Evolutionary conservation across 2,888 invertebrate species (phyloP).

Genomic region (Heliconius cydno): DNA sequence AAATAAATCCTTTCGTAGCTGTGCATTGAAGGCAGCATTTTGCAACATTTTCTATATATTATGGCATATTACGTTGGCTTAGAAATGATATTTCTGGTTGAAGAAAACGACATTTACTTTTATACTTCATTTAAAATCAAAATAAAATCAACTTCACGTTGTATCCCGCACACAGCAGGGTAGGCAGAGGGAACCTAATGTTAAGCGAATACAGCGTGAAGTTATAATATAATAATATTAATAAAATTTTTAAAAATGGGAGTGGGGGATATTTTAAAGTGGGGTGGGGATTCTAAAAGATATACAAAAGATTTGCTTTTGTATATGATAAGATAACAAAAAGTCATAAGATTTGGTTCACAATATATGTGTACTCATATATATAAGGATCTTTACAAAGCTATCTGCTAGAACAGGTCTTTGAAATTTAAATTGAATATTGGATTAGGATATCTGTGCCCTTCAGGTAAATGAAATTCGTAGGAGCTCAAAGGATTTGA

Average conservation of each 20-base stretch:
- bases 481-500: constrained; percentile 42
- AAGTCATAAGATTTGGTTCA: too few species aligned
- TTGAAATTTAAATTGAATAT: constrained; percentile 46
- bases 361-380: background rate
- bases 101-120: background rate
- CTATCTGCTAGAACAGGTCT: constrained; percentile 28
- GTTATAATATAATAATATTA: too few species aligned
- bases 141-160: too few species aligned
- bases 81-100: constrained; percentile 7
- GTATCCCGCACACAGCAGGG: too few species aligned
- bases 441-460: constrained; percentile 41
- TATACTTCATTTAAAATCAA: background rate
- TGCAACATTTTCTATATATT: constrained; percentile 8
- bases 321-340: too few species aligned
- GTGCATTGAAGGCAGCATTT: constrained; percentile 33
- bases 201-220: too few species aligned
- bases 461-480: constrained; percentile 46
- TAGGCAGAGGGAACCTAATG: too few species aligned
- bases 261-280: too few species aligned
- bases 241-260: too few species aligned
- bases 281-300: too few species aligned
- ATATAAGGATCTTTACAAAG: background rate
- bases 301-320: too few species aligned
- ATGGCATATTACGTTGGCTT: constrained; percentile 1
- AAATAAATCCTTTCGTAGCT: constrained; percentile 41